Base-by-base conservation (phyloP, 2,888 invertebrate genomes). In the Chloromyia formosa region DNA sequence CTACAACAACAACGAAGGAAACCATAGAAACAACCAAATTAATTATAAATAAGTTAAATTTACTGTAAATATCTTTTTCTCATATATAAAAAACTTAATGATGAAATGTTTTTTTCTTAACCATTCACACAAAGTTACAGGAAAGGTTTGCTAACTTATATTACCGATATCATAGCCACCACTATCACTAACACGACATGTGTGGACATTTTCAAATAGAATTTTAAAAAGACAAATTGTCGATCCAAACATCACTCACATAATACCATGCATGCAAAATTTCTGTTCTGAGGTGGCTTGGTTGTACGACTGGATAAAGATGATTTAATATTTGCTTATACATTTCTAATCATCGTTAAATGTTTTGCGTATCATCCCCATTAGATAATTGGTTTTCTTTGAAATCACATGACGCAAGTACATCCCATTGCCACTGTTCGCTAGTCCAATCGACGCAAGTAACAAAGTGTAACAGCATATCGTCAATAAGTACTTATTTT, bases 401-500 rank as follows among this genome's bases (percentile, higher is more conserved):
- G 62, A 45, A 53, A 74, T 74, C 49, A 74, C 27, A 64, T 74
- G 73, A 35, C 73, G 14, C 20, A 74, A 40, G 35, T 74, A 74
- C 73, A 62, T 62, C 20, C 89, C 86, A 68, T 88, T 88, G 80
- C 88, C 89, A 80, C 90, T 90, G 79, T 90, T 90, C 12, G 89
- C 88, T 74, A 91, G 85, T 27, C 91, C 90, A 78, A 91, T 88
- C 10, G 90, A 89, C 18, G 89, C 88, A 75, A 91, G 82, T 82
- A 91, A 86, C 76, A 91, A 82, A 73, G 90, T 87, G 78, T 91
- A 91, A 22, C 90, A 88, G 69, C 90, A 86, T 66, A 92, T 84
- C 77, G 91, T 89, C 0, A 91, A 88, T 75, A 89, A 82, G 77
- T 90, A 85, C 81, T 90, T 90, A 82, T 91, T 88, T 77, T 86